Evolutionary conservation across 1,140 invertebrate species (phyloP), one percentile per base, ranked within the genome.

Genomic region (Uloborus diversus): DNA sequence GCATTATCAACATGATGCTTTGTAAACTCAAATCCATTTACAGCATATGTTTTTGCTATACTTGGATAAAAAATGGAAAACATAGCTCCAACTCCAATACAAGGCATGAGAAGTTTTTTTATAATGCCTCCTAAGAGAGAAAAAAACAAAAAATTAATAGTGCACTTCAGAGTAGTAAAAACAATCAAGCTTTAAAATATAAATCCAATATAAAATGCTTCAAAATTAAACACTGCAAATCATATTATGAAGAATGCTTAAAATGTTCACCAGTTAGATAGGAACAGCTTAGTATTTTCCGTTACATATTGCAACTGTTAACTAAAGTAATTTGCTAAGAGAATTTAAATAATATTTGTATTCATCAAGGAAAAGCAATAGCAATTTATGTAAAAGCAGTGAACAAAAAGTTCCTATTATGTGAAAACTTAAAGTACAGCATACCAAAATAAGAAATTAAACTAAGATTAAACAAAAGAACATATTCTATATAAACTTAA

Each of bases 21-120:
- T 9, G 71, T 51, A 64, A 28, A 42, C 17, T 75, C 59, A 37
- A 37, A 75, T 13, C 57, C 42, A 51, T 14, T 33, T 23, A 28
- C 4, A n/a, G 47, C 28, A 53, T 75, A 75, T 27, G 62, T 35
- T 28, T 64, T 75, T 37, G 33, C 37, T 25, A 51, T 2, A 7
- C 57, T 1, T 5, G 71, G 71, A 75, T 75, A 75, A 33, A 75
- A 75, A 62, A 59, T 59, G 17, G 71, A 64, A 35, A 61, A 75
- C 28, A 53, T 53, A 32, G 64, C 27, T 30, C 71, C 71, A 64
- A 37, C 33, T 35, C 71, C 71, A 32, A 33, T 4, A 25, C 57
- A 51, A 14, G 33, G 23, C 49, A 49, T 64, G 23, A 75, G 27
- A 20, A 57, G 14, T 35, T 75, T 75, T 27, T 75, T 75, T 51